phyloP scores from a whole-genome alignment of 2,113 vertebrate species.

The Ctenomys sociabilis region DNA sequence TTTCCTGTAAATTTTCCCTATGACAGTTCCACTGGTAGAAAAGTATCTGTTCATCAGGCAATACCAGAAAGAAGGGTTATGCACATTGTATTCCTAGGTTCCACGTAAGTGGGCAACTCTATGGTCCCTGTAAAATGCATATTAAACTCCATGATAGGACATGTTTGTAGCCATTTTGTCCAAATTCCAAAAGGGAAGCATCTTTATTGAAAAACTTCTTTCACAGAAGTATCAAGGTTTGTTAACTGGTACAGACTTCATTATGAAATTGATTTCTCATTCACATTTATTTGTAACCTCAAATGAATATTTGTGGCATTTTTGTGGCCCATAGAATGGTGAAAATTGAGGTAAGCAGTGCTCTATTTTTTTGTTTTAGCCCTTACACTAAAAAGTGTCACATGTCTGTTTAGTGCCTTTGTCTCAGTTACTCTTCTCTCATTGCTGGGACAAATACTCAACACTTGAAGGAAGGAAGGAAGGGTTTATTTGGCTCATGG shows the following conservation, averaged over 20 bases:
- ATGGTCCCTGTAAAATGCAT: neutral
- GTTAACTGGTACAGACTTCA: neutral
- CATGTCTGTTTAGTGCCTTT: neutral
- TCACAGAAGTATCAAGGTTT: neutral
- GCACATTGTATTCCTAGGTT: neutral
- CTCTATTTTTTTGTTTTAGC: neutral
- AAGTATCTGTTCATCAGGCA: conserved; percentile 14
- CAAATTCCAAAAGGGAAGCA: neutral
- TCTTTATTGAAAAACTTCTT: neutral
- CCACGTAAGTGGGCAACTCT: neutral
- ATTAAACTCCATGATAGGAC: neutral
- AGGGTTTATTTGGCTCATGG: too few species aligned
- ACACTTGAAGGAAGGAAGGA: too few species aligned
- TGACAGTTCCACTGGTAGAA: neutral
- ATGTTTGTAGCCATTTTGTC: neutral
- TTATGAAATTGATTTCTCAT: neutral
- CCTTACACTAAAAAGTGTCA: neutral
- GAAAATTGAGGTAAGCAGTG: neutral
- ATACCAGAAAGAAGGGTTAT: neutral
- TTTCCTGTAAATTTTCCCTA: neutral
- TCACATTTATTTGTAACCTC: neutral
- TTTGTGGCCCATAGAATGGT: neutral
- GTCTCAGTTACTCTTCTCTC: too few species aligned
- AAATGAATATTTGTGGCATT: neutral
- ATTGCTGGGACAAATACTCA: too few species aligned